Conservation (phyloP, 1,140 invertebrate species). For the Planococcus citri region DNA sequence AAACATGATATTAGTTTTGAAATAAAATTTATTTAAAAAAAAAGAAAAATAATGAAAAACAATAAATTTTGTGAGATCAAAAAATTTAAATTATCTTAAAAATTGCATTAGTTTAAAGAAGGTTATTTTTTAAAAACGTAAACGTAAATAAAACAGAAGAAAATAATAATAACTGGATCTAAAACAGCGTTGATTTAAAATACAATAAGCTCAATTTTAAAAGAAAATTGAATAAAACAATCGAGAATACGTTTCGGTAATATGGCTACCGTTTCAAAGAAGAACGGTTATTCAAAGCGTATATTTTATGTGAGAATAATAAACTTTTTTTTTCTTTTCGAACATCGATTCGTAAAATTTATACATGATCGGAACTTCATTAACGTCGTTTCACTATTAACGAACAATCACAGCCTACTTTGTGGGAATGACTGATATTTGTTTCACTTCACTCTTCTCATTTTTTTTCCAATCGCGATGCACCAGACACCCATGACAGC, state of each 20-base stretch:
- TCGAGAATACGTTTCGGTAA: neutral
- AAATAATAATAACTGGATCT: neutral
- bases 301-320: too few species aligned
- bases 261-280: neutral
- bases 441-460: too few species aligned
- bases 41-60: neutral
- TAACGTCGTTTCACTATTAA: conserved; percentile 2
- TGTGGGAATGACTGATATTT: conserved; percentile 1
- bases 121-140: too few species aligned
- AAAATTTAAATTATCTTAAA: neutral
- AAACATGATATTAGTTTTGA: neutral
- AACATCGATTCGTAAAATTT: neutral
- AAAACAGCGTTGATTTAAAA: neutral
- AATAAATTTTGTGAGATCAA: neutral
- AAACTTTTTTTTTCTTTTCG: too few species aligned
- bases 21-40: neutral
- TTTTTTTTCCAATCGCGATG: neutral
- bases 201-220: conserved; percentile 2
- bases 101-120: neutral
- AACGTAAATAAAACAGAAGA: too few species aligned
- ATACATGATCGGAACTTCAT: neutral
- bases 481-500: neutral
- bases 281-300: too few species aligned
- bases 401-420: neutral
- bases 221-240: too few species aligned